Conservation (phyloP, 2,797 vertebrate species). For the Netta rufina region DNA sequence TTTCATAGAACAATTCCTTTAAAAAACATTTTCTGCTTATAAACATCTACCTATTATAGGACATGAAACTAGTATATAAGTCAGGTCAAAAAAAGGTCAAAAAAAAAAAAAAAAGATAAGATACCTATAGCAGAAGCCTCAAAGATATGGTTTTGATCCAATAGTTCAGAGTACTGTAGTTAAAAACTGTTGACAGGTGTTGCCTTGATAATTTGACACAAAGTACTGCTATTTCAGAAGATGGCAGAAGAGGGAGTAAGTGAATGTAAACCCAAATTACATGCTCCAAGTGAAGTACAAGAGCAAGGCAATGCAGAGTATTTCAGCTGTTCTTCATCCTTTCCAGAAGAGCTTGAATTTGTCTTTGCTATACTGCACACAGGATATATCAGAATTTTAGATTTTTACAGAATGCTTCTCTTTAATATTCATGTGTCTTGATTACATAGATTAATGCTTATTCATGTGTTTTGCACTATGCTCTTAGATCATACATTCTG, state of each 20-base stretch:
- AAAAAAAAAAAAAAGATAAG: background rate
- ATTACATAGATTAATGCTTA: conserved; percentile 20
- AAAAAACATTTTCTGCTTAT: background rate
- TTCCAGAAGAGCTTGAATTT: background rate
- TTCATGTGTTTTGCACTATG: conserved; percentile 19
- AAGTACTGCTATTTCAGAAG: conserved; percentile 22
- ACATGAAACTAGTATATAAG: background rate
- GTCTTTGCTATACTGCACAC: background rate
- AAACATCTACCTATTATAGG: background rate
- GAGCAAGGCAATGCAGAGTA: background rate
- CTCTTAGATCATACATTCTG: background rate
- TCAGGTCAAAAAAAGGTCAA: background rate
- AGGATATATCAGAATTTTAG: background rate
- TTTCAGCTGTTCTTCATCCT: conserved; percentile 40
- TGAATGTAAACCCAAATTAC: conserved; percentile 23
- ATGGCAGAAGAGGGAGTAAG: conserved; percentile 45
- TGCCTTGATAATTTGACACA: background rate
- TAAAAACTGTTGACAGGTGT: background rate
- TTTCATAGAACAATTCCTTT: background rate
- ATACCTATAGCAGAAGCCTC: background rate
- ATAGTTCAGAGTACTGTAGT: background rate
- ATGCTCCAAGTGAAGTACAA: conserved; percentile 1
- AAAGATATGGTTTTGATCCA: background rate
- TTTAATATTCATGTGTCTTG: conserved; percentile 3
- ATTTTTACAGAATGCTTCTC: conserved; percentile 27